Conservation (phyloP, 2,113 vertebrate genomes). For the Dinomys branickii region DNA sequence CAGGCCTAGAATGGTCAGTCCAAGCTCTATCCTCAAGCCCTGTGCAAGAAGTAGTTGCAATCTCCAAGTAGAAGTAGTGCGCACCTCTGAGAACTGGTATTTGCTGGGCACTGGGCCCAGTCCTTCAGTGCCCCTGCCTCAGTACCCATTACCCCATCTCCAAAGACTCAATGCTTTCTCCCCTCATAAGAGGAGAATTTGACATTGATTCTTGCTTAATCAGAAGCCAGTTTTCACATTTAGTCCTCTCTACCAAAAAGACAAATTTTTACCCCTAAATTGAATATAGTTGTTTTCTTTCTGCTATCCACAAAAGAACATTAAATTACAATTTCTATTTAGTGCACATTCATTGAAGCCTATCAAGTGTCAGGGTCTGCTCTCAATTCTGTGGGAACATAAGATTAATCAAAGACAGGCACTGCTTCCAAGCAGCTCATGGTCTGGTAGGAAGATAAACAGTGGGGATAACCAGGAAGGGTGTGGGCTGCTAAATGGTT, state of each 20-base stretch:
- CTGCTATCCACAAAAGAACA: background rate
- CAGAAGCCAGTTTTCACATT: background rate
- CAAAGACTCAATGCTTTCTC: background rate
- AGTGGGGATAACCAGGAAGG: background rate
- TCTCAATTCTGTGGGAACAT: background rate
- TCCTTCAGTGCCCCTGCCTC: fast-evolving
- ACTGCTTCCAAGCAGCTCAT: background rate
- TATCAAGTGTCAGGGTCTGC: background rate
- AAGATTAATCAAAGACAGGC: background rate
- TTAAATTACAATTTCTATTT: background rate
- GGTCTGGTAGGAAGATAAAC: background rate
- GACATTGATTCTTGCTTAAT: background rate
- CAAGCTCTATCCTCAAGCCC: background rate
- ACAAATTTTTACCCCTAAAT: background rate
- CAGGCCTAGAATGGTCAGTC: background rate
- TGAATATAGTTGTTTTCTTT: background rate
- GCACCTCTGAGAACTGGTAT: background rate
- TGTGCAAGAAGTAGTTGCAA: background rate
- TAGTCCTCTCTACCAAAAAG: background rate
- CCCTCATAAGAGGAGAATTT: background rate
- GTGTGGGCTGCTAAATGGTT: background rate
- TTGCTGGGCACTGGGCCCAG: background rate
- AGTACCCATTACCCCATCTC: fast-evolving
- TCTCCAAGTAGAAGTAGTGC: background rate
- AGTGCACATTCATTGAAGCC: background rate